Base-by-base conservation (phyloP, 2,797 vertebrate species). In the Pempheris klunzingeri region DNA sequence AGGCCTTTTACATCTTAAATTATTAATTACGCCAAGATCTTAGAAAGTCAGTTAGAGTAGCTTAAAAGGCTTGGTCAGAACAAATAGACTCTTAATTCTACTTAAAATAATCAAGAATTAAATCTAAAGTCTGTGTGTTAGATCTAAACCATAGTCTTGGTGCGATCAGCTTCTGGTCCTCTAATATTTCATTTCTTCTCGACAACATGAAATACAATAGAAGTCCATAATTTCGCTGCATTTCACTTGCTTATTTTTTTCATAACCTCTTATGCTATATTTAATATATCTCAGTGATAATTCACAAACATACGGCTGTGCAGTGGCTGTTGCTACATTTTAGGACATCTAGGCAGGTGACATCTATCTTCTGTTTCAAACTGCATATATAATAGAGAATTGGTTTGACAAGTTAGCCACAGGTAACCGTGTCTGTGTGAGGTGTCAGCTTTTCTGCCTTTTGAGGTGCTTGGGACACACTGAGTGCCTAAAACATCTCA, bases 371-470 rank as follows among this genome's bases (percentile, higher is more conserved):
- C 36, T 66, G 1, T 71, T 76, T 73, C 41, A 59, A 49, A 36
- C 57, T 32, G 43, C 2, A 2, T 72, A 49, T 65, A 78, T 71
- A 54, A 78, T 24, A 38, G 36, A 49, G 30, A 50, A 64, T 20
- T 2, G 63, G 3, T 83, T 47, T 58, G 68, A 74, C 58, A 76
- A 65, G 44, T 63, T 53, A 41, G 50, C 59, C 20, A 32, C 30
- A 32, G 30, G 30, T 32, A 53, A 55, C 39, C 34, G 57, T 67
- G 60, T 70, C 66, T 24, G 49, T 65, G 47, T 1, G 2, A 32
- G 39, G 44, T 71, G 80, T 80, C 70, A 71, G 70, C 60, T 75
- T 70, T 74, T 34, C 58, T 77, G 53, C 28, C 26, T 71, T 58
- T 58, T 22, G 43, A 60, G 60, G 38, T 39, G 41, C 52, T 57